Conservation (phyloP, 1,140 invertebrate species). For the Vollenhovia emeryi region DNA sequence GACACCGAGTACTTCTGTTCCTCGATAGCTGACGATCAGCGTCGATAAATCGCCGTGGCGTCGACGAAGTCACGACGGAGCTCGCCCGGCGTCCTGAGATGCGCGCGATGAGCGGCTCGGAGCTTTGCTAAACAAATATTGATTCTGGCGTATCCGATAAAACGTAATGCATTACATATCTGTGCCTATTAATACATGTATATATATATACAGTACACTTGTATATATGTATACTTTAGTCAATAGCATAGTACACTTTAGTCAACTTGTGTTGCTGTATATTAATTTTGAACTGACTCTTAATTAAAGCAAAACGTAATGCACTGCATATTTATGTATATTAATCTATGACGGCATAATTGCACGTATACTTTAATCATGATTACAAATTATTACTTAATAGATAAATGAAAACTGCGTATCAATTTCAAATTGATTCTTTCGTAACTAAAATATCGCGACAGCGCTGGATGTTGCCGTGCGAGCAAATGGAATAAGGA, state of each 20-base stretch:
- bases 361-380: background rate
- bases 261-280: too few relatives aligned
- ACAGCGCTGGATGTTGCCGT: background rate
- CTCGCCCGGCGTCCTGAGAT: background rate
- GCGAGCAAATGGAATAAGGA: background rate
- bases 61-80: slow-evolving; percentile 43
- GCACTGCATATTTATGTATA: background rate
- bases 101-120: slow-evolving; percentile 30
- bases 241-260: too few relatives aligned
- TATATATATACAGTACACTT: too few relatives aligned
- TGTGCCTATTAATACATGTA: background rate
- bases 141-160: slow-evolving; percentile 39
- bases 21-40: slow-evolving; percentile 55
- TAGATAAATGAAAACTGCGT: too few relatives aligned
- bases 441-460: background rate
- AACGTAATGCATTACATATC: background rate
- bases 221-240: too few relatives aligned
- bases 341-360: background rate
- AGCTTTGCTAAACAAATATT: slow-evolving; percentile 32
- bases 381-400: background rate
- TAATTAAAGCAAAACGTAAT: background rate
- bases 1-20: slow-evolving; percentile 65
- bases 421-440: background rate
- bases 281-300: background rate
- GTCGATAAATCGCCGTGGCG: slow-evolving; percentile 59